A percentile compares a stretch with the other conserved stretches of the same genome.
phyloP scores from a whole-genome alignment of 2,797 vertebrate genomes.

The Iguana delicatissima region DNA sequence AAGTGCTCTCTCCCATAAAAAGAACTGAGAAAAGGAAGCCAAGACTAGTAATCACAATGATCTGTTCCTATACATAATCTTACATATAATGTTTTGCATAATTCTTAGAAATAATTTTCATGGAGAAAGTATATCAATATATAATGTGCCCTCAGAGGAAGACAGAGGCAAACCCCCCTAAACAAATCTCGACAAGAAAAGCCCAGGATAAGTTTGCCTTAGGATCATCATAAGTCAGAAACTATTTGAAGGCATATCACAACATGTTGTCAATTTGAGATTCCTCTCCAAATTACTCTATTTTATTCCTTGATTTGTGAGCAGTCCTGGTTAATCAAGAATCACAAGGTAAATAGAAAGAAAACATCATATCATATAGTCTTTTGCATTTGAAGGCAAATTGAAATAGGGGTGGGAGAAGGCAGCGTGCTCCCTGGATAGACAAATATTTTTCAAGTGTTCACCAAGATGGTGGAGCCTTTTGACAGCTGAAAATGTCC shows the following conservation, averaged over 20 bases:
- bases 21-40: too few relatives aligned
- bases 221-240: too few relatives aligned
- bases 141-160: too few relatives aligned
- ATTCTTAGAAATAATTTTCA: not conserved
- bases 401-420: not conserved
- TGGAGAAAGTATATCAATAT: too few relatives aligned
- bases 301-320: not conserved
- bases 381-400: not conserved
- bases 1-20: too few relatives aligned
- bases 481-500: not conserved
- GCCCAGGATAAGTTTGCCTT: too few relatives aligned
- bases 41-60: too few relatives aligned
- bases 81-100: not conserved
- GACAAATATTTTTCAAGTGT: not conserved
- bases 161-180: too few relatives aligned
- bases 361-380: too few relatives aligned
- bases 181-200: too few relatives aligned
- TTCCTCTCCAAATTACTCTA: not conserved
- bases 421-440: not conserved
- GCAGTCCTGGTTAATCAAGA: not conserved
- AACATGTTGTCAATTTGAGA: not conserved
- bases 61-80: too few relatives aligned
- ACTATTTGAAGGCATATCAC: too few relatives aligned
- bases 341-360: not conserved
- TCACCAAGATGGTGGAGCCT: not conserved